phyloP scores from a whole-genome alignment of 2,113 vertebrate genomes.

The Hymenochirus boettgeri region DNA sequence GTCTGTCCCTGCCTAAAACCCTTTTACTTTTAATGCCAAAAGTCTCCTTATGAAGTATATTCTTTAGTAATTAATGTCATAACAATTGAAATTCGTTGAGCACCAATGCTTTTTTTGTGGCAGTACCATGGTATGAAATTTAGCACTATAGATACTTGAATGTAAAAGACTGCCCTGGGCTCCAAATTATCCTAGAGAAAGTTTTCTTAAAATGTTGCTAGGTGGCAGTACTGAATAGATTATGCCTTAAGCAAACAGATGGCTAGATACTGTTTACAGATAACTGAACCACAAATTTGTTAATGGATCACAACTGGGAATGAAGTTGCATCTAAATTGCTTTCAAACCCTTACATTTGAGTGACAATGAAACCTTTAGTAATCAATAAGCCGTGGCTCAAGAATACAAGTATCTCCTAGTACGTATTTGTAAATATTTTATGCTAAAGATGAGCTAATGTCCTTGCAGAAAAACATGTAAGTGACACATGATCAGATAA shows the following conservation, averaged over 20 bases:
- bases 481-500: constrained; percentile 18
- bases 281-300: constrained; percentile 4
- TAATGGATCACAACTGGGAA: constrained; percentile 7
- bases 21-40: too few relatives aligned
- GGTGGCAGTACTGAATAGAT: neutral
- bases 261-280: neutral
- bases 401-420: constrained; percentile 5
- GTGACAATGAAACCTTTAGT: constrained; percentile 26
- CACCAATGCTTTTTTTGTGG: too few relatives aligned
- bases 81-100: too few relatives aligned
- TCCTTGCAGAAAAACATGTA: constrained; percentile 24
- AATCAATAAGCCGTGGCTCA: constrained; percentile 22
- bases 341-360: constrained; percentile 23
- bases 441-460: constrained; percentile 32
- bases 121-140: too few relatives aligned
- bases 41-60: too few relatives aligned
- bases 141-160: too few relatives aligned
- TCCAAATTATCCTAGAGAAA: too few relatives aligned
- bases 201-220: constrained; percentile 4
- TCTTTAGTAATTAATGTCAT: too few relatives aligned
- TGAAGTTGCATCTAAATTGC: constrained; percentile 10
- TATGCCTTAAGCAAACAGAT: neutral
- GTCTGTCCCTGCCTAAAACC: too few relatives aligned
- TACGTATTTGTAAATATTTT: constrained; percentile 20
- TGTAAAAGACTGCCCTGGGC: too few relatives aligned